A percentile compares a stretch with the other conserved stretches of the same genome.
phyloP scores from a whole-genome alignment of 2,888 invertebrate genomes.

The Orthosia incerta region DNA sequence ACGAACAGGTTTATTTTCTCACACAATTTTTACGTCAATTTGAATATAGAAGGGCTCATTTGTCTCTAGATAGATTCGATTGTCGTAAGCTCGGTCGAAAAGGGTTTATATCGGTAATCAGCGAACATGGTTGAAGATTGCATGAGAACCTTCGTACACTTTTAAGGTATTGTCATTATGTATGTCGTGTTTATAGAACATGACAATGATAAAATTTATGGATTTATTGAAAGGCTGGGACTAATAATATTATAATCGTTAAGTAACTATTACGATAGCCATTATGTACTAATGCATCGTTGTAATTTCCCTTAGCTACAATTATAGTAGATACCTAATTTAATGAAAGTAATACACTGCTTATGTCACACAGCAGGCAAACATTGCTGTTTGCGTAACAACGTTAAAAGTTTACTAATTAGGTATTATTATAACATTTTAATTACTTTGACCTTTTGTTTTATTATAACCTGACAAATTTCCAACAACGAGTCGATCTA shows the following conservation, averaged over 20 bases:
- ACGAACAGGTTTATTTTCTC: conserved; percentile 36
- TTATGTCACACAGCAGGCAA: not conserved
- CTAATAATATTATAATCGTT: conserved; percentile 22
- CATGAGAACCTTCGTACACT: not conserved
- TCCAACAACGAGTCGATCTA: no score
- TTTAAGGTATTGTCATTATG: not conserved
- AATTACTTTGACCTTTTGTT: not conserved
- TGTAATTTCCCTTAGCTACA: conserved; percentile 35
- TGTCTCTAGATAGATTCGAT: conserved; percentile 38
- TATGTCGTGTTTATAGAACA: conserved; percentile 33
- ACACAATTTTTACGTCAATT: conserved; percentile 34
- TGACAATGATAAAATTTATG: conserved; percentile 8
- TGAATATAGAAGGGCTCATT: conserved; percentile 38
- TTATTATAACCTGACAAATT: no score
- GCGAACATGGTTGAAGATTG: conserved; percentile 27
- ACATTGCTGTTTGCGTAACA: not conserved
- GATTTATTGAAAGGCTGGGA: conserved; percentile 33
- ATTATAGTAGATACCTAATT: conserved; percentile 1
- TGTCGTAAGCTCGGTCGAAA: conserved; percentile 15
- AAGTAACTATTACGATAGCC: conserved; percentile 10
- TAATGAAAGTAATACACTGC: conserved; percentile 1
- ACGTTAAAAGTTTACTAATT: not conserved
- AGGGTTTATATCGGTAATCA: conserved; percentile 20
- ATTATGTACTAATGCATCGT: conserved; percentile 18
- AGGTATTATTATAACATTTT: not conserved